Evolutionary conservation across 2,888 invertebrate species (phyloP).

Genomic region (Andrena camellia): DNA sequence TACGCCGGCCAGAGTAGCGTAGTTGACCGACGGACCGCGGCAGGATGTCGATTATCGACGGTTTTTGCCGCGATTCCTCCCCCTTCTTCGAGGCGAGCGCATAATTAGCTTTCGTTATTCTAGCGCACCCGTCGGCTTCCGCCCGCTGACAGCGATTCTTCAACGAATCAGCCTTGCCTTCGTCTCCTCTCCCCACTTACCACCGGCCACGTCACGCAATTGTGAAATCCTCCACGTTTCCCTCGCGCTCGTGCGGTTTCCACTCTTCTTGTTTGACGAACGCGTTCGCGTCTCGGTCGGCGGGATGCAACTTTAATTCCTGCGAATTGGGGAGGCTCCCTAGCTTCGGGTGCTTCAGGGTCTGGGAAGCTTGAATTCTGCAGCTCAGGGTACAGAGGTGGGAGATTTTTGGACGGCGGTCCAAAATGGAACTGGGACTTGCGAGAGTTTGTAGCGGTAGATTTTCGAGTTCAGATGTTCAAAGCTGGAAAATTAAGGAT

Average conservation of each 20-base stretch:
- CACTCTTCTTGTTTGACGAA: background rate
- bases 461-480: background rate
- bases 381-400: background rate
- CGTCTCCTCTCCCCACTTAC: constrained; percentile 11
- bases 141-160: constrained; percentile 66
- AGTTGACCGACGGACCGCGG: constrained; percentile 77
- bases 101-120: constrained; percentile 84
- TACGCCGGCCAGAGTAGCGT: constrained; percentile 63
- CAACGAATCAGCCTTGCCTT: constrained; percentile 27
- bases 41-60: constrained; percentile 84
- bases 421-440: background rate
- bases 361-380: background rate
- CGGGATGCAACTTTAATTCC: background rate
- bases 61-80: constrained; percentile 79
- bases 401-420: background rate
- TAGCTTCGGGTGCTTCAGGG: background rate
- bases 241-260: constrained; percentile 46
- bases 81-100: constrained; percentile 77
- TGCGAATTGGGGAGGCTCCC: background rate
- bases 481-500: background rate
- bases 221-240: constrained; percentile 45
- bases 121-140: constrained; percentile 80
- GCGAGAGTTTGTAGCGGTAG: background rate
- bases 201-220: constrained; percentile 32
- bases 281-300: background rate